Base-by-base conservation (phyloP, 2,888 invertebrate genomes). In the Salpingus planirostris region DNA sequence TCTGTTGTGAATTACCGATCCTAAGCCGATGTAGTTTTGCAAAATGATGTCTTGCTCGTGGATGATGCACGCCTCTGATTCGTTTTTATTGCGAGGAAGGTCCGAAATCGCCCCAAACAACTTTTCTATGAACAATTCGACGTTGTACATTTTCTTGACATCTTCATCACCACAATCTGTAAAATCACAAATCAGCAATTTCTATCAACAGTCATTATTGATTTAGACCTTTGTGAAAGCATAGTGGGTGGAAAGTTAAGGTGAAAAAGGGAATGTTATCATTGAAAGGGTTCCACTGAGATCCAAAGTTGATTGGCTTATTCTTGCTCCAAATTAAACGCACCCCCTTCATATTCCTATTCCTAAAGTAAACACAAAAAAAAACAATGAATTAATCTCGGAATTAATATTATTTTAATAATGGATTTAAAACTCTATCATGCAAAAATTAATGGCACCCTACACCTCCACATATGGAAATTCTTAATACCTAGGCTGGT, bases 271-370 rank as follows among this genome's bases (percentile, higher is more conserved):
- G 89, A 40, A 88, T 80, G 36, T 82, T 76, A 37, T 75, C 76
- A 42, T 78, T 76, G 66, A 86, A 86, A 0, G 89, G 89, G 62
- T 89, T 89, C 90, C 90, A 90, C 36, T 78, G 76, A n/a, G 76
- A 76, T 44, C 73, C 70, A 48, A 81, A 57, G 18, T 78, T 67
- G 23, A 84, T 55, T 1, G 81, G 76, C 52, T 78, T 73, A 0
- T 80, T 80, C 49, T 75, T 75, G 55, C 83, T 83, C 82, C 88
- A 87, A 69, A 81, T 74, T 25, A 86, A 63, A 30, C 87, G 73
- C 7, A 89, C 70, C 0, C 88, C 90, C 27, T 72, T 70, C 45
- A 78, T 76, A 50, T 82, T 78, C 30, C 87, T 71, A 38, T 80
- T 76, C 47, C 85, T 86, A n/a, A n/a, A n/a, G n/a, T n/a, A n/a